A percentile compares a stretch with the other conserved stretches of the same genome.
Conservation (phyloP, 2,888 invertebrate genomes). For the Drosophila anceps region DNA sequence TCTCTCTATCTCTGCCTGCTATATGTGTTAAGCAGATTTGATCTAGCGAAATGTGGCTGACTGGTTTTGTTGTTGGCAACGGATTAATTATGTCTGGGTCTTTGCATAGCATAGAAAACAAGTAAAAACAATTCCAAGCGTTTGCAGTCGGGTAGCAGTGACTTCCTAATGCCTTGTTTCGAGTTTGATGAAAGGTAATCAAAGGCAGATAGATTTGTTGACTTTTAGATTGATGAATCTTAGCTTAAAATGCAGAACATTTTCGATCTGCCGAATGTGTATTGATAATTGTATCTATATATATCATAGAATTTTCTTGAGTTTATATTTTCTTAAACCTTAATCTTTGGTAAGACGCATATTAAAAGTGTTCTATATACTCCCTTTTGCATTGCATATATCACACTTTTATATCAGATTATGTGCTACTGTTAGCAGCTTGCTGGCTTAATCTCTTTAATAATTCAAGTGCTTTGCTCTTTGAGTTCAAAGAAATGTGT, state of each 20-base stretch:
- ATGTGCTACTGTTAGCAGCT: not conserved
- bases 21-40: conserved; percentile 22
- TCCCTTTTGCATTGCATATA: not conserved
- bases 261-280: not conserved
- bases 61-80: conserved; percentile 24
- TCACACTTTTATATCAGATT: not conserved
- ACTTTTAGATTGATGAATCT: not conserved
- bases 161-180: not conserved
- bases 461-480: conserved; percentile 9
- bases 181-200: not conserved
- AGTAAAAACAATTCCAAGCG: not conserved
- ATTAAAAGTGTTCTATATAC: not conserved
- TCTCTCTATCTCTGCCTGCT: not conserved
- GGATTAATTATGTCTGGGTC: conserved; percentile 36
- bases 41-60: conserved; percentile 30
- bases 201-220: not conserved
- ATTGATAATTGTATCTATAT: not conserved
- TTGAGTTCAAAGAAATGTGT: not conserved
- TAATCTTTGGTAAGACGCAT: too few relatives aligned
- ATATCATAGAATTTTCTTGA: too few relatives aligned
- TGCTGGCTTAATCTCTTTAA: conserved; percentile 4
- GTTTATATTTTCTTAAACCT: too few relatives aligned
- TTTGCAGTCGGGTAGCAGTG: not conserved
- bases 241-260: not conserved
- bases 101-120: conserved; percentile 5